These are phyloP conservation scores for Flabesymbios commensalis DNA, from an alignment of 2,888 invertebrate genomes.

Conservation along the genomic window DNA sequence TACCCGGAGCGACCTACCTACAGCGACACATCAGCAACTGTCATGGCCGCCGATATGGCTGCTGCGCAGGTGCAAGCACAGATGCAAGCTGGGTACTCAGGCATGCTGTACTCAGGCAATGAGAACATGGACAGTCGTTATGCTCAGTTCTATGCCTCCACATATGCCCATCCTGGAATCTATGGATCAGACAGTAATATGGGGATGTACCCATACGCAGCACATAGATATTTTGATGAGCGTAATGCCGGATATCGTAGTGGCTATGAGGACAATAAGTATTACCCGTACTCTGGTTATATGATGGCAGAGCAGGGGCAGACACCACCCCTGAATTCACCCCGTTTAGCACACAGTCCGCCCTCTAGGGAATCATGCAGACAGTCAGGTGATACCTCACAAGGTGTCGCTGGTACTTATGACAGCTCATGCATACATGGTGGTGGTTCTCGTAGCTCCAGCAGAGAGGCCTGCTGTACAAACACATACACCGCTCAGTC, in stretches of 20 bases:
- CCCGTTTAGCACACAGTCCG: too few species aligned
- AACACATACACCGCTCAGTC: too few species aligned
- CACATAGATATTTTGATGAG: slow-evolving; percentile 46
- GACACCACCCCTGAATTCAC: too few species aligned
- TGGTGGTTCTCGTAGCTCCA: too few species aligned
- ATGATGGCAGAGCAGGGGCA: not conserved
- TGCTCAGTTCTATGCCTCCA: slow-evolving; percentile 41
- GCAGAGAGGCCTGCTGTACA: too few species aligned
- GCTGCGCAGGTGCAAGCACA: not conserved
- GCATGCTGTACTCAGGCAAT: slow-evolving; percentile 40
- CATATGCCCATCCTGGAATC: slow-evolving; percentile 29
- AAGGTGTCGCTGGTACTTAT: too few species aligned
- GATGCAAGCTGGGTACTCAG: slow-evolving; percentile 18
- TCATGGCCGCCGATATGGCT: not conserved
- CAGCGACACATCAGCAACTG: slow-evolving; percentile 1
- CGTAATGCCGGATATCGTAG: slow-evolving; percentile 32
- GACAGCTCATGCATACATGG: too few species aligned
- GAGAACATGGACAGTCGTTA: slow-evolving; percentile 48
- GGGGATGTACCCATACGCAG: slow-evolving; percentile 40
- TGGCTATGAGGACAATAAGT: slow-evolving; percentile 43
- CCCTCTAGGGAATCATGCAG: too few species aligned
- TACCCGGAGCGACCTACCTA: slow-evolving; percentile 8
- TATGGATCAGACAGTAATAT: slow-evolving; percentile 38
- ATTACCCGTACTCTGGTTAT: slow-evolving; percentile 22
- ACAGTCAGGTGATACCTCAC: too few species aligned